Evolutionary conservation across 2,888 invertebrate species (phyloP), one percentile per base, ranked within the genome.

Genomic region (Orthosia gothica): DNA sequence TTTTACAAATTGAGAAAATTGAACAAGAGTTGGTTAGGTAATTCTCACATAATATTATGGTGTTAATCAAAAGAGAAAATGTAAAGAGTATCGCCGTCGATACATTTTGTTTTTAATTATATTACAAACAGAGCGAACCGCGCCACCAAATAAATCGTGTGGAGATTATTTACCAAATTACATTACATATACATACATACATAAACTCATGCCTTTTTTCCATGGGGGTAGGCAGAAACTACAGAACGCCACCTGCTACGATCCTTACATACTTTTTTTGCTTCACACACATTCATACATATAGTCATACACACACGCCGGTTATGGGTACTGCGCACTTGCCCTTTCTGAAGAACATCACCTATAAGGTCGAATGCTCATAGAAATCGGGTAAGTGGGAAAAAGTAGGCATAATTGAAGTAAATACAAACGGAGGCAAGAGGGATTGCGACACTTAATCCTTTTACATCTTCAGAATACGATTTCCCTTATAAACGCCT

Each of bases 391-490:
- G 77, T 80, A 82, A 87, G 87, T 87, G 67, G 87, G 71, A 87
- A 87, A 83, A 83, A 81, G 75, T 70, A 26, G 40, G 20, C 83
- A 85, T 87, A 86, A 87, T 88, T 84, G 84, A 81, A 85, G 83
- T 80, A 77, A 72, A 83, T 76, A 84, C 76, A 81, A 81, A 84
- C 32, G 50, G 40, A 57, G 68, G 65, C 79, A 58, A 58, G 64
- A 74, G 49, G 61, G 69, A 74, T 70, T 58, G 70, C 70, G 82
- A 61, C 58, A 67, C 55, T 65, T 83, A 88, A 87, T 88, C 84
- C 81, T 83, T 87, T 88, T 84, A 84, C 79, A 74, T 85, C 76
- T 82, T 80, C 74, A 79, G 83, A 88, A 85, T 83, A 84, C 80
- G 85, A 87, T 85, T 86, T 79, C 74, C 79, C 76, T 76, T 79